Evolutionary conservation across 2,113 vertebrate genomes (phyloP).

Genomic region (Paradoxurus hermaphroditus): DNA sequence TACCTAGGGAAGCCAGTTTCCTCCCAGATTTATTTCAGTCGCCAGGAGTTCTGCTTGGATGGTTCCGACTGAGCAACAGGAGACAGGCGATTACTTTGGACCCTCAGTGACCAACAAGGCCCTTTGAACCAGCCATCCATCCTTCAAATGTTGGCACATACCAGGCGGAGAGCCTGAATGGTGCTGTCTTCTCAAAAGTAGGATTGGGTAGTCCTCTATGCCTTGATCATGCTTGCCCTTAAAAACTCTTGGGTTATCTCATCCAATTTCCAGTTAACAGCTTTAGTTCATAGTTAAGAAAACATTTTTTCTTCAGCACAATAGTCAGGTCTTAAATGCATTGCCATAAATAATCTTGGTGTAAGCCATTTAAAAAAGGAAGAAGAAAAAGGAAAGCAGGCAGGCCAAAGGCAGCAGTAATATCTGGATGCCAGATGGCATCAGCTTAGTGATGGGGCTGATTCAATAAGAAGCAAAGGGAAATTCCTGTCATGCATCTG

Average conservation of each 20-base stretch:
- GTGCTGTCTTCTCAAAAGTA: neutral
- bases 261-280: neutral
- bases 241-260: neutral
- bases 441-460: constrained; percentile 72
- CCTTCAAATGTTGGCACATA: neutral
- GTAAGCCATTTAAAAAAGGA: constrained; percentile 36
- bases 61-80: neutral
- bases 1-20: neutral
- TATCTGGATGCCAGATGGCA: constrained; percentile 89
- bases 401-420: constrained; percentile 73
- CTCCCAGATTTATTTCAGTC: neutral
- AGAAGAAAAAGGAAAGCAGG: neutral
- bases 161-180: neutral
- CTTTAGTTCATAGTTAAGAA: constrained; percentile 46
- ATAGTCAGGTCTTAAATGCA: constrained; percentile 60
- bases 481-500: constrained; percentile 81
- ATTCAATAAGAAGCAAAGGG: constrained; percentile 74
- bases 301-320: constrained; percentile 58
- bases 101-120: neutral
- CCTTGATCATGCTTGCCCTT: neutral
- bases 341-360: constrained; percentile 81
- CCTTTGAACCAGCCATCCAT: neutral
- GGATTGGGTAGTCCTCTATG: neutral
- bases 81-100: neutral
- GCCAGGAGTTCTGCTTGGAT: neutral